phyloP scores from a whole-genome alignment of 1,140 invertebrate genomes.

The Cyclargus thomasi region DNA sequence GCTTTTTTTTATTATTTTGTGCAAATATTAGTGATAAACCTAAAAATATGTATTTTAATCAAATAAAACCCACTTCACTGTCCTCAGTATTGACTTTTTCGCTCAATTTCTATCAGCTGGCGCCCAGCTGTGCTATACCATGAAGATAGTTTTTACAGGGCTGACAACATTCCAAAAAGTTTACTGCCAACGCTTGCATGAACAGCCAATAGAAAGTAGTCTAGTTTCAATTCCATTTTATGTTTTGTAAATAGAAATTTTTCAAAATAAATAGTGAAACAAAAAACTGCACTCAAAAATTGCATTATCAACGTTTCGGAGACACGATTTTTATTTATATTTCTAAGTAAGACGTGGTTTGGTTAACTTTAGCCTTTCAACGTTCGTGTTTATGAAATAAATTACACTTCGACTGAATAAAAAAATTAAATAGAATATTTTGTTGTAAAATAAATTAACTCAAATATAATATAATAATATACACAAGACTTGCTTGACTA shows the following conservation, averaged over 20 bases:
- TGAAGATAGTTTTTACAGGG: conserved; percentile 47
- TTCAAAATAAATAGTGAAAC: background rate
- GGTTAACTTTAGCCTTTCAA: too few relatives aligned
- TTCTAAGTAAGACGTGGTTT: too few relatives aligned
- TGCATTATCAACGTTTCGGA: background rate
- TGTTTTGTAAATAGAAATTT: background rate
- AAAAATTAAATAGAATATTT: too few relatives aligned
- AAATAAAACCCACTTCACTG: background rate
- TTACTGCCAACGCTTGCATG: conserved; percentile 23
- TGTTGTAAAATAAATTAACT: too few relatives aligned
- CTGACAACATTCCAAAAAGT: conserved; percentile 42
- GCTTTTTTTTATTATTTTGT: background rate
- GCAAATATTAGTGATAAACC: background rate
- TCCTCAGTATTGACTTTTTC: conserved; percentile 48
- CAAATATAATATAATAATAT: too few relatives aligned
- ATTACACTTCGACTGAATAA: too few relatives aligned
- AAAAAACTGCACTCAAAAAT: background rate
- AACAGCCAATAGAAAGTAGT: conserved; percentile 13
- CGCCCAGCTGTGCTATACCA: conserved; percentile 57
- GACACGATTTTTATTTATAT: background rate
- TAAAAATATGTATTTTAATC: conserved; percentile 17
- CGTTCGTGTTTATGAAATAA: too few relatives aligned
- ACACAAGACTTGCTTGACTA: background rate
- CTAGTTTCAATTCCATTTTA: conserved; percentile 32
- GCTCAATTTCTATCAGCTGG: conserved; percentile 68